Evolutionary conservation across 92 coral and sea anemone genomes (phyloP), one percentile per base, ranked within the genome.

Genomic region (Siderastrea radians): DNA sequence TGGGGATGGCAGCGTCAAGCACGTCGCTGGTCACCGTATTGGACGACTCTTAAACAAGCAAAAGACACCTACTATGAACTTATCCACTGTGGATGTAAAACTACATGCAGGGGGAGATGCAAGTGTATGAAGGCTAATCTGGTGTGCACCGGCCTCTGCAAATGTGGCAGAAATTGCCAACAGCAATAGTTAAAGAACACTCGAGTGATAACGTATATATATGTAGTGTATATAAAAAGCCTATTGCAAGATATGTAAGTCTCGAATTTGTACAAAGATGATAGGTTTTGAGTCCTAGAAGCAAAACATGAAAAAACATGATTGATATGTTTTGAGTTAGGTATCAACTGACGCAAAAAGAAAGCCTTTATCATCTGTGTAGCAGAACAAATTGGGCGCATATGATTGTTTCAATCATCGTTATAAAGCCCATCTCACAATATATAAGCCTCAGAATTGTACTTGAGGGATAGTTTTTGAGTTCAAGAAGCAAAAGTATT

Each of bases 1-100:
- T 86, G 93, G 94, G 92, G 93, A 72, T 91, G 94, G 93, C 81
- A 91, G 76, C 85, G 73, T 26, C 68, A 91, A 38, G 93, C 61
- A 19, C 55, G 83, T 16, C 54, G 19, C 79, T 94, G 94, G 96
- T 38, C 74, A 17, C 94, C 96, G 59, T 68, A 73, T 13, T 93
- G 93, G 94, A 90, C 94, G 15, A 48, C 92, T 15, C 87, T 92
- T 55, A 57, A 81, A 61, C 95, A 92, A 68, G 92, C 85, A 45
- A 90, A 89, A 72, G 84, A 78, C 51, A 58, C 87, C 14, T 93
- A 91, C 67, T 72, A 90, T 46, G 86, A 89, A 77, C 91, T 74
- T 51, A 89, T 89, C 84, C 61, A 75, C 57, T 92, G 95, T 72
- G 89, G 95, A 10, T 86, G 91, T 76, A 88, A 88, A 80, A 75